Base-by-base conservation (phyloP, 2,797 vertebrate species). In the Malurus leucopterus region DNA sequence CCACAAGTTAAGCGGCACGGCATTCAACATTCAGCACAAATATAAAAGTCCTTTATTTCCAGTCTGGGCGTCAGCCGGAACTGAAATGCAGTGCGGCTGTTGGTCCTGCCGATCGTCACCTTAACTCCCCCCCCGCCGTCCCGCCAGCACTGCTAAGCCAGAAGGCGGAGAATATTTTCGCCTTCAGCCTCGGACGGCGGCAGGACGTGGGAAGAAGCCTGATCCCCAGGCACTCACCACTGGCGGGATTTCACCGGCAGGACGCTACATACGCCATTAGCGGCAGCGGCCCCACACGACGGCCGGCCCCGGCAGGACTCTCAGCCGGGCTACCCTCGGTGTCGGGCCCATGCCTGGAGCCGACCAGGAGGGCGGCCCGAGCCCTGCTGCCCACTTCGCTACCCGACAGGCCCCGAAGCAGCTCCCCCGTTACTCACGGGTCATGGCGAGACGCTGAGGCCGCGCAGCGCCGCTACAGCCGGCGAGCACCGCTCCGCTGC, bases 401-500 rank as follows among this genome's bases (percentile, higher is more conserved):
- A 17, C 15, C 5, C 8, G 7, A 3, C 5, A 22, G 5, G 8
- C 15, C 11, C 9, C 13, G 2, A 6, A 4, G 20, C 7, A 22
- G 29, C 21, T 5, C 34, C 19, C 6, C 2, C 3, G 0, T 2
- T 36, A 96, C 96, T 96, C 88, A 97, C 95, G 96, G 67, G 96
- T 96, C 96, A 96, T 96, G 20, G 67, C 21, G 87, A 92, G 29
- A 47, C 41, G 6, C 19, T 36, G 10, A 8, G 15, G 15, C 55
- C 58, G 18, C 21, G 20, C 34, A 30, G 7, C 57, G 9, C 40
- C 3, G 0, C 12, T 5, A 3, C 20, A 2, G 3, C 62, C n/a
- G 2, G 0, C 2, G 4, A 8, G 4, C 40, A n/a, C 59, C 21
- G 2, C 12, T 0, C 2, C 1, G 0, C 24, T 5, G 1, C 1